Evolutionary conservation across 2,888 invertebrate species (phyloP), one percentile per base, ranked within the genome.

Genomic region (Spodoptera picta): DNA sequence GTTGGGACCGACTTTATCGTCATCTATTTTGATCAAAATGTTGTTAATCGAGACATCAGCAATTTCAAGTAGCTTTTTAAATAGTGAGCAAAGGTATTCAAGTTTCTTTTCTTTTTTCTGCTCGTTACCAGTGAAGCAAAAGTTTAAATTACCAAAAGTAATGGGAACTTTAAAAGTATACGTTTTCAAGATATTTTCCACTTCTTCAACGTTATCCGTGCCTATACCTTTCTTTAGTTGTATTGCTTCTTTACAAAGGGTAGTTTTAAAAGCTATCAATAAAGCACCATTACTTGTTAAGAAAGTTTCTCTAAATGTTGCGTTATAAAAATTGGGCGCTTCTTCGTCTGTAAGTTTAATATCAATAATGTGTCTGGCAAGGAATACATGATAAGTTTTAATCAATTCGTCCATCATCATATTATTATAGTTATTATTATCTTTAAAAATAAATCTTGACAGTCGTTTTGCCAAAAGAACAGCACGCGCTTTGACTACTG

Each of bases 311-410:
- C 56, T 43, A 11, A 75, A 75, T 60, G 46, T 69, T 4, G 69
- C 65, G 3, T 11, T 9, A 14, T 12, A 46, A 23, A 58, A 56
- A 51, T 58, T 41, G 36, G 42, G 23, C 1, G 50, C 47, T 0
- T 52, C 50, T 11, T 7, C 23, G 7, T 49, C 46, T 23, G 36
- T n/a, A 10, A 48, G 11, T 27, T 52, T 42, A 9, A 69, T 14
- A 7, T 4, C 24, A 9, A 76, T 4, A 27, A 76, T 46, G 1
- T 71, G 14, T 46, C 46, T 52, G 6, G 65, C 63, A 10, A 76
- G 47, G 58, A 49, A 74, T 12, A 77, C 64, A 43, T 76, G 76
- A 60, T 74, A 76, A 0, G 56, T 64, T 62, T 74, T 74, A 14
- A 76, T 69, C 5, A 70, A 31, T 42, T 65, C 66, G 45, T 77